Conservation (phyloP, 2,113 vertebrate genomes). For the Grallaria varia region DNA sequence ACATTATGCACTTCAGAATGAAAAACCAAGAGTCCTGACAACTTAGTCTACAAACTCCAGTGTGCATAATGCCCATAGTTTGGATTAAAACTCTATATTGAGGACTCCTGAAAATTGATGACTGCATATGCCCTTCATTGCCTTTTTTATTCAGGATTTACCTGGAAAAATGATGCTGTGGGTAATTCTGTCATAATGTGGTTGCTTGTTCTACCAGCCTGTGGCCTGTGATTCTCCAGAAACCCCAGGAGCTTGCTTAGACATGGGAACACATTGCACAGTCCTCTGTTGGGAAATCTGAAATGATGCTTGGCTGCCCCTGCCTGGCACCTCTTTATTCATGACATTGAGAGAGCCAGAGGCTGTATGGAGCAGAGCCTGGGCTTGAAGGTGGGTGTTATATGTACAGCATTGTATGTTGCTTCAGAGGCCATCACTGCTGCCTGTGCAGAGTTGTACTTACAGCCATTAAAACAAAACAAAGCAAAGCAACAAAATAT, state of each 20-base stretch:
- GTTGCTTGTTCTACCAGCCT: background rate
- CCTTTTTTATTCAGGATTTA: background rate
- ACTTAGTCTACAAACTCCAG: background rate
- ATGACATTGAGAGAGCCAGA: background rate
- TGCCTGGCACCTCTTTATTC: background rate
- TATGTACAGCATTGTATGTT: background rate
- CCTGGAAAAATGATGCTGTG: background rate
- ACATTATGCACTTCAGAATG: background rate
- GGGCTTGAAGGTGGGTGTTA: background rate
- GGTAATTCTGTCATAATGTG: background rate
- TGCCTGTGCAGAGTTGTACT: background rate
- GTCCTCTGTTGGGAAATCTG: background rate
- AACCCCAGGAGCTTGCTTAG: background rate
- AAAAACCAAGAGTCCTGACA: background rate
- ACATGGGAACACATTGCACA: background rate
- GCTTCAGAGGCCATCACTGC: background rate
- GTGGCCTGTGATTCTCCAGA: background rate
- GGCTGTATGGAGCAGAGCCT: background rate
- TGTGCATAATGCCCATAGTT: background rate
- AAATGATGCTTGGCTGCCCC: background rate
- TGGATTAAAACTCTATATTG: background rate
- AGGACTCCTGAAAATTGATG: background rate
- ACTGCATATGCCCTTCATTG: background rate
- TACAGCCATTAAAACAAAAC: background rate
- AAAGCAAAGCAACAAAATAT: background rate